Base-by-base conservation (phyloP, 2,888 invertebrate genomes). In the Microctonus brassicae region DNA sequence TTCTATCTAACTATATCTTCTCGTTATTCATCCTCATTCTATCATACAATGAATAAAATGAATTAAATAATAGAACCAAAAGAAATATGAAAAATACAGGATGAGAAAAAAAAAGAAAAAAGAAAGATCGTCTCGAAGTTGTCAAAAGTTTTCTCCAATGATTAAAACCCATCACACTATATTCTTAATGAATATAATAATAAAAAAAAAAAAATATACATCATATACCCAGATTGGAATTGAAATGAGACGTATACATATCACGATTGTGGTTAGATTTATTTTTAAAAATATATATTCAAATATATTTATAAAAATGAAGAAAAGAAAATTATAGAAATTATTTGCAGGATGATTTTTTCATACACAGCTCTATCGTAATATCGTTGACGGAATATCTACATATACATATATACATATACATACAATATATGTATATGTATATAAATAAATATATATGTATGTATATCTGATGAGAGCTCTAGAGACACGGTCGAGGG, bases 401-500 rank as follows among this genome's bases (percentile, higher is more conserved):
- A n/a, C n/a, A n/a, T n/a, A n/a, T n/a, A n/a, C n/a, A n/a, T n/a
- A n/a, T n/a, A n/a, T n/a, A n/a, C n/a, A n/a, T n/a, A n/a, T n/a
- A n/a, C n/a, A n/a, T n/a, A n/a, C n/a, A n/a, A 47, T 20, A 7
- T n/a, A 7, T 47, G 17, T 20, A 7, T 47, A 17, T 47, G 17
- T 47, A 20, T 17, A 17, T 47, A 17, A 17, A 26, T 20, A 58
- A 5, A 7, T 29, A 29, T 29, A 29, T 29, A 24, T 34, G 42
- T 26, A 39, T 39, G 39, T 34, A 62, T 53, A 69, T 34, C 24
- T 53, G 47, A 47, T 47, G 47, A 66, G 58, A 63, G 22, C 36
- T 39, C 61, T 69, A 33, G 34, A 71, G 63, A 63, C 57, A 67
- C 47, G 64, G 17, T 67, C 29, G 72, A 69, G 76, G 70, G 57